Evolutionary conservation across 2,888 invertebrate genomes (phyloP).

Genomic region (Mellilla xanthometata): DNA sequence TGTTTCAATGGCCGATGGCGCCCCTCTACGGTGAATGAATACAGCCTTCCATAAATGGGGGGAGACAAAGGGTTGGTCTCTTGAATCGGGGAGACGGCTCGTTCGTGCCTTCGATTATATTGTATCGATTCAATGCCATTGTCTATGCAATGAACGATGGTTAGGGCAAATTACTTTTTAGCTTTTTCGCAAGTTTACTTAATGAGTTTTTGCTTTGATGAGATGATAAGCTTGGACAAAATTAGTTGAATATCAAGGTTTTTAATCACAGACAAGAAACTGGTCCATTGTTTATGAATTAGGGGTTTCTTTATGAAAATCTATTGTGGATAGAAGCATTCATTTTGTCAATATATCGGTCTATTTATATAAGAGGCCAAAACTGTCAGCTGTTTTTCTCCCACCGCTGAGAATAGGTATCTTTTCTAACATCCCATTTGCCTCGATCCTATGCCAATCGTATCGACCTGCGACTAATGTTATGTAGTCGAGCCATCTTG

Average conservation of each 20-base stretch:
- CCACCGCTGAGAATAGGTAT: no score
- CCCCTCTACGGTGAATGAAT: slow-evolving; percentile 80
- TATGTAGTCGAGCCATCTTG: no score
- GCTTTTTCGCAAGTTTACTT: slow-evolving; percentile 47
- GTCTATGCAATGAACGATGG: slow-evolving; percentile 75
- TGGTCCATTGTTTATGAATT: no score
- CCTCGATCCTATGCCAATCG: no score
- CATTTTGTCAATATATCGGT: no score
- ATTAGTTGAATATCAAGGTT: slow-evolving; percentile 7
- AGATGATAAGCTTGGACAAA: slow-evolving; percentile 23
- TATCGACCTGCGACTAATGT: no score
- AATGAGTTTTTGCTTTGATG: slow-evolving; percentile 31
- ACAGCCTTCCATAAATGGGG: slow-evolving; percentile 77
- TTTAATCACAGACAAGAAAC: no score
- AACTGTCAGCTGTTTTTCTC: no score
- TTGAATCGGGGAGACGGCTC: slow-evolving; percentile 80
- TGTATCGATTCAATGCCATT: slow-evolving; percentile 78
- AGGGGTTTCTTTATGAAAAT: no score
- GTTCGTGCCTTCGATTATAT: slow-evolving; percentile 78
- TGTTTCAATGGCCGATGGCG: slow-evolving; percentile 77
- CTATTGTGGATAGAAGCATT: no score
- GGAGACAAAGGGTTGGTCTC: slow-evolving; percentile 81
- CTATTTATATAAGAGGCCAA: no score
- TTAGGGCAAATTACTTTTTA: slow-evolving; percentile 81
- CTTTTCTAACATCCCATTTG: no score